Evolutionary conservation across 2,888 invertebrate genomes (phyloP), one percentile per base, ranked within the genome.

Genomic region (Papilio demoleus): DNA sequence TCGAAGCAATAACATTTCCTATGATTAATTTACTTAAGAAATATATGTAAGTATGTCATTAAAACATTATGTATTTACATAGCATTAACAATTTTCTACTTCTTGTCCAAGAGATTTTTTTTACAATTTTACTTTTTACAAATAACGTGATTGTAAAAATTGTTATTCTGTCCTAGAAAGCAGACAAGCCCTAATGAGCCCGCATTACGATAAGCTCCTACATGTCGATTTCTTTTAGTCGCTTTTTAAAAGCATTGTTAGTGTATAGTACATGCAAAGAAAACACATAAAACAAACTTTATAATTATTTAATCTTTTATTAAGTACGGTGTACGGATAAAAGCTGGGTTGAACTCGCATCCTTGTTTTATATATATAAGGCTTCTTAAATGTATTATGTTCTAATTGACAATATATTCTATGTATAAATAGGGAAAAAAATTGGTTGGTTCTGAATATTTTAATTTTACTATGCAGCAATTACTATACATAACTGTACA

Each of bases 151-250:
- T 50, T 53, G 14, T 27, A 53, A 53, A 17, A n/a, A n/a, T 31
- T 53, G n/a, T 8, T 14, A 40, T 38, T 38, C 9, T 60, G 38
- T 40, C 42, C 24, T 61, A 61, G 61, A 61, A 45, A 61, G 61
- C 42, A 61, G 27, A 61, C 60, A 27, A 38, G 61, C 27, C 36
- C 22, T 60, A 61, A 62, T 67, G 61, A 56, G 56, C 65, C 65
- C 65, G 70, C 70, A 69, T 70, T 70, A 70, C 74, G 63, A 68
- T 70, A 65, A 62, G 40, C 27, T 62, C 31, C n/a, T 53, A 50
- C 40, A 50, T 42, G 45, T 59, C 45, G 22, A 58, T 40, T 50
- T 31, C 34, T 22, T 67, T 56, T 62, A 56, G 31, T 42, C 12
- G 59, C 56, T 65, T 65, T 65, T 34, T n/a, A 65, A 65, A 58